These are phyloP conservation scores for Miichthys miiuy DNA, from an alignment of 2,797 vertebrate species.

Conservation along the genomic window DNA sequence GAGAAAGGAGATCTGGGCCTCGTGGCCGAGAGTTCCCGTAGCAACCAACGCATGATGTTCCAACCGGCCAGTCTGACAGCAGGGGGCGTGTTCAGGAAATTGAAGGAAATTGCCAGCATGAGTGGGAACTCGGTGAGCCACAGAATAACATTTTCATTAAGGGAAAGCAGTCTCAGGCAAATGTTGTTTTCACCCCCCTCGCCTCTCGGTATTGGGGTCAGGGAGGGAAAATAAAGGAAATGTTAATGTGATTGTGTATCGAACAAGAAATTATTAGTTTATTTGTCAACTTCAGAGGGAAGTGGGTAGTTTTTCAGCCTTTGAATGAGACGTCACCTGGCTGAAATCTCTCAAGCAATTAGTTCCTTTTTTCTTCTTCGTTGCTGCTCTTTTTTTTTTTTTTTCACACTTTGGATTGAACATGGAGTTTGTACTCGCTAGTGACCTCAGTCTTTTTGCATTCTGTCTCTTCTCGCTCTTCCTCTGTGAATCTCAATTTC, in stretches of 20 bases:
- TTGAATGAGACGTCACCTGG: slow-evolving; percentile 52
- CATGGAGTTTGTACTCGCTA: slow-evolving; percentile 59
- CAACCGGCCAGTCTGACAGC: slow-evolving; percentile 88
- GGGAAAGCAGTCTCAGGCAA: slow-evolving; percentile 31
- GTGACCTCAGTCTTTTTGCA: slow-evolving; percentile 73
- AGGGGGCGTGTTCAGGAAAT: slow-evolving; percentile 87
- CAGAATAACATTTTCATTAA: slow-evolving; percentile 71
- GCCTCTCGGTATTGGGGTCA: slow-evolving; percentile 12
- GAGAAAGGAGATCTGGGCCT: slow-evolving; percentile 93
- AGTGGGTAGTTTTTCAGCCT: slow-evolving; percentile 26
- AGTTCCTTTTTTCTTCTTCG: slow-evolving; percentile 36
- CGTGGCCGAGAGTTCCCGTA: slow-evolving; percentile 93
- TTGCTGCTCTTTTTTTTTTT: slow-evolving; percentile 24
- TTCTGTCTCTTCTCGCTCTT: slow-evolving; percentile 63
- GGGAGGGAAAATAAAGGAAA: slow-evolving; percentile 26
- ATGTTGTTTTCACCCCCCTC: slow-evolving; percentile 54
- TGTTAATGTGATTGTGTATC: slow-evolving; percentile 44
- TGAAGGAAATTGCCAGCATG: slow-evolving; percentile 92
- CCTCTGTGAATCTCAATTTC: slow-evolving; percentile 77
- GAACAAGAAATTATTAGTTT: slow-evolving; percentile 46
- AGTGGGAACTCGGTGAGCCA: slow-evolving; percentile 90
- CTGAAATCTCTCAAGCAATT: slow-evolving; percentile 58
- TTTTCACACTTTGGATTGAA: slow-evolving; percentile 46
- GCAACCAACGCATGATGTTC: slow-evolving; percentile 93
- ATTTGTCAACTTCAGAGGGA: slow-evolving; percentile 34